Percentiles rank a stretch among this genome's conserved stretches.
Conservation (phyloP, 1,140 invertebrate species). For the Drosophila albomicans region DNA sequence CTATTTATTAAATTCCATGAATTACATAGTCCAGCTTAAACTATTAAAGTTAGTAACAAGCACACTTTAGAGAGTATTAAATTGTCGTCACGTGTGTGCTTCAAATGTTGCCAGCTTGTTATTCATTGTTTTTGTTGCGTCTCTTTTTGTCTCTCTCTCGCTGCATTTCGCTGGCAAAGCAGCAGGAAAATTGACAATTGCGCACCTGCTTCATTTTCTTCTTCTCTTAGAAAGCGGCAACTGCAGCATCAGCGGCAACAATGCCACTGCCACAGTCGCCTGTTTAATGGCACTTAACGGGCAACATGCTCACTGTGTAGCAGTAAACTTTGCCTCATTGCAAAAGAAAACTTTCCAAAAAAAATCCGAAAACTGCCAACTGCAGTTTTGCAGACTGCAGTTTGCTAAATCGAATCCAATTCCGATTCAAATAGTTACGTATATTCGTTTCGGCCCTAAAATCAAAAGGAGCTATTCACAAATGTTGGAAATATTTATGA, state of each 20-base stretch:
- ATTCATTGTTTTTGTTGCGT: conserved; percentile 75
- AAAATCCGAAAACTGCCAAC: conserved; percentile 39
- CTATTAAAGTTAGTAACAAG: neutral
- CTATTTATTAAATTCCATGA: too few species aligned
- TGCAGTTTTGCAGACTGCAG: conserved; percentile 7
- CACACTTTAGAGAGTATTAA: conserved; percentile 30
- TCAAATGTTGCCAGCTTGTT: conserved; percentile 34
- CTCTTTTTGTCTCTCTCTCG: conserved; percentile 24
- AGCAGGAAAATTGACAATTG: conserved; percentile 80
- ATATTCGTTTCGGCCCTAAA: neutral
- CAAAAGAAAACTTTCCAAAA: conserved; percentile 63
- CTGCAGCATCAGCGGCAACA: conserved; percentile 60
- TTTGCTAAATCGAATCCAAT: neutral
- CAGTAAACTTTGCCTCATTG: conserved; percentile 72
- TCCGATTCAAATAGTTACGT: neutral
- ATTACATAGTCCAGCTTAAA: too few species aligned
- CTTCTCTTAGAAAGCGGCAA: conserved; percentile 51
- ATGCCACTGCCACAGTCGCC: conserved; percentile 70
- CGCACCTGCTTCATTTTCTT: conserved; percentile 80
- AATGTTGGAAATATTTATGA: conserved; percentile 31
- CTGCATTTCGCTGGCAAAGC: conserved; percentile 36
- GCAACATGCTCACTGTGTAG: conserved; percentile 78
- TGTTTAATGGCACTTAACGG: conserved; percentile 82
- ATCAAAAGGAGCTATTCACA: conserved; percentile 30
- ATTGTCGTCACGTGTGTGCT: conserved; percentile 23